Conservation (phyloP, 2,888 invertebrate species). For the Caenorhabditis wallacei region DNA sequence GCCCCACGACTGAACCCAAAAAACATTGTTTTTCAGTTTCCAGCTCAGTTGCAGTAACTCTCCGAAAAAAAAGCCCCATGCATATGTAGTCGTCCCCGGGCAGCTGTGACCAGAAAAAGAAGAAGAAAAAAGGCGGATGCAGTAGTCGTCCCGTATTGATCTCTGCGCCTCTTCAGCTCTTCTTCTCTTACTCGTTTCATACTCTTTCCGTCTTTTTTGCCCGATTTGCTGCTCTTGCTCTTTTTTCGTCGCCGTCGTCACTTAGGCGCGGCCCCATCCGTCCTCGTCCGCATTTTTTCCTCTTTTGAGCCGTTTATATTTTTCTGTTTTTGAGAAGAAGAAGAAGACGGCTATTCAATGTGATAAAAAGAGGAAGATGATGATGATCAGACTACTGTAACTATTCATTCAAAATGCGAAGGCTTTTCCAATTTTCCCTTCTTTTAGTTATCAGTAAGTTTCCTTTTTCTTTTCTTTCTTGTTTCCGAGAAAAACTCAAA, state of each 20-base stretch:
- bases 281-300: constrained; percentile 39
- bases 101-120: constrained; percentile 42
- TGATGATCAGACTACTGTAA: constrained; percentile 26
- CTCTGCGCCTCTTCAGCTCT: constrained; percentile 33
- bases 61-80: constrained; percentile 44
- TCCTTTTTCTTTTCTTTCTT: neutral
- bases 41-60: constrained; percentile 39
- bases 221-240: constrained; percentile 61
- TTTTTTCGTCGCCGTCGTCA: constrained; percentile 48
- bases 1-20: neutral
- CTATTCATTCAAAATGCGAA: constrained; percentile 5
- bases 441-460: constrained; percentile 32
- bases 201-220: constrained; percentile 54
- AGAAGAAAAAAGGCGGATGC: constrained; percentile 48
- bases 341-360: constrained; percentile 26
- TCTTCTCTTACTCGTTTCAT: constrained; percentile 30
- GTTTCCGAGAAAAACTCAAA: neutral
- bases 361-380: constrained; percentile 20
- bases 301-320: constrained; percentile 18
- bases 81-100: constrained; percentile 53
- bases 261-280: constrained; percentile 55
- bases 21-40: constrained; percentile 39
- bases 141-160: constrained; percentile 52
- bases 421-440: constrained; percentile 9
- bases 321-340: neutral